A percentile compares a stretch with the other conserved stretches of the same genome.
Evolutionary conservation across 2,888 invertebrate species (phyloP).

Genomic region (Eupelmus urozonus): DNA sequence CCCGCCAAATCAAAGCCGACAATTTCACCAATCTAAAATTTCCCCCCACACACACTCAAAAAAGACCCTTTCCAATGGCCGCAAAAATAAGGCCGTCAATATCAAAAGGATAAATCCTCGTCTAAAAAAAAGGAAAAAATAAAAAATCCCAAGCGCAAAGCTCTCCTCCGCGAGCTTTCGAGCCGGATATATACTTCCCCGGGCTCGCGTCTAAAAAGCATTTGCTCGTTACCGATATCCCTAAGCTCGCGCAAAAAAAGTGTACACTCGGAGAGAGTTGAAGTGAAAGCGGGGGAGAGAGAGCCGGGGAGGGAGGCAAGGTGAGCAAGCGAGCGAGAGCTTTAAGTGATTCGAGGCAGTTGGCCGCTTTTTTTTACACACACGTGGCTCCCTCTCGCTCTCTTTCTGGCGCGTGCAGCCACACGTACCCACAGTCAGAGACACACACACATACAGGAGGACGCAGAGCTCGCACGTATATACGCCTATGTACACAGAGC

Average conservation of each 20-base stretch:
- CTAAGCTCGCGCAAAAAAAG: conserved; percentile 7
- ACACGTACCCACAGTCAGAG: too few species aligned
- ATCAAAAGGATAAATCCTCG: too few species aligned
- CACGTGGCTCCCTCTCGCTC: too few species aligned
- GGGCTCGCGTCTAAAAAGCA: conserved; percentile 36
- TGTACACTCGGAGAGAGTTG: neutral
- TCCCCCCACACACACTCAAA: too few species aligned
- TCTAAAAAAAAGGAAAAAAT: too few species aligned
- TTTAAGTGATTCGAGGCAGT: conserved; percentile 32
- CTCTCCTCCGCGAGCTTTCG: conserved; percentile 1
- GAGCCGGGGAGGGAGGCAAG: neutral
- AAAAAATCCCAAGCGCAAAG: too few species aligned
- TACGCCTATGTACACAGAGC: neutral
- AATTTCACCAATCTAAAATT: too few species aligned
- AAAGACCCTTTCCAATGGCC: too few species aligned
- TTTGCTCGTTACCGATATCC: conserved; percentile 46
- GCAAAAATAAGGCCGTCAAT: too few species aligned
- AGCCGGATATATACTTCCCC: neutral
- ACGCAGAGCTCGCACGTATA: neutral
- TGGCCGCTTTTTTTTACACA: neutral
- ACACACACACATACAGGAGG: neutral
- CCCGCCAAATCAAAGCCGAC: too few species aligned
- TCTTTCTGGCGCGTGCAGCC: neutral
- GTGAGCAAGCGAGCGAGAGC: neutral
- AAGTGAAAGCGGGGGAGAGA: conserved; percentile 3